These are phyloP conservation scores for Lasiommata megera DNA, from an alignment of 2,888 invertebrate species.

Conservation along the genomic window DNA sequence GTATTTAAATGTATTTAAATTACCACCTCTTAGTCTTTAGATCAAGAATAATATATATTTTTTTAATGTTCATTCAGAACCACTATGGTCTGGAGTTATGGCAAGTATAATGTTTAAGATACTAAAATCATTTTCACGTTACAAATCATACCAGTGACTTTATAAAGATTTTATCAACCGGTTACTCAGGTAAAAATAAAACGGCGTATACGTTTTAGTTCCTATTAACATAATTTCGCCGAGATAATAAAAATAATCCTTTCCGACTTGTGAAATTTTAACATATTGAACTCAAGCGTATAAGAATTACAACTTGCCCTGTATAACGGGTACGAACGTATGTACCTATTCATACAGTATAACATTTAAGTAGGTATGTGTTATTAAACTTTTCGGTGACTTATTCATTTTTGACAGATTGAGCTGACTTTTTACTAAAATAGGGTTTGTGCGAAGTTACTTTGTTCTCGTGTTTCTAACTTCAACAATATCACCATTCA, in stretches of 20 bases:
- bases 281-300: neutral
- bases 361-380: too few species aligned
- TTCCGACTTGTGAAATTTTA: neutral
- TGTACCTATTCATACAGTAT: too few species aligned
- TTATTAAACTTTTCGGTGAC: too few species aligned
- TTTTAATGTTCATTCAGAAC: neutral
- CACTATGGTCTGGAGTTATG: neutral
- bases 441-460: too few species aligned
- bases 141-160: neutral
- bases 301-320: neutral
- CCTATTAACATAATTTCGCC: constrained; percentile 13
- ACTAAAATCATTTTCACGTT: neutral
- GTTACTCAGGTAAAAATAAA: constrained; percentile 7
- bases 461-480: too few species aligned
- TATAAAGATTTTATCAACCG: constrained; percentile 3
- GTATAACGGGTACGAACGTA: neutral
- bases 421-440: too few species aligned
- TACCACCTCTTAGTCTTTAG: neutral
- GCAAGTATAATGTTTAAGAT: neutral
- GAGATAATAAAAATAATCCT: neutral
- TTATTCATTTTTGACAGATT: too few species aligned
- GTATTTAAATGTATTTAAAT: neutral
- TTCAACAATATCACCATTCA: too few species aligned
- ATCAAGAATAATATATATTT: neutral
- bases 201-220: neutral